Conservation (phyloP, 1,140 invertebrate species). For the Drosophila pectinifera region DNA sequence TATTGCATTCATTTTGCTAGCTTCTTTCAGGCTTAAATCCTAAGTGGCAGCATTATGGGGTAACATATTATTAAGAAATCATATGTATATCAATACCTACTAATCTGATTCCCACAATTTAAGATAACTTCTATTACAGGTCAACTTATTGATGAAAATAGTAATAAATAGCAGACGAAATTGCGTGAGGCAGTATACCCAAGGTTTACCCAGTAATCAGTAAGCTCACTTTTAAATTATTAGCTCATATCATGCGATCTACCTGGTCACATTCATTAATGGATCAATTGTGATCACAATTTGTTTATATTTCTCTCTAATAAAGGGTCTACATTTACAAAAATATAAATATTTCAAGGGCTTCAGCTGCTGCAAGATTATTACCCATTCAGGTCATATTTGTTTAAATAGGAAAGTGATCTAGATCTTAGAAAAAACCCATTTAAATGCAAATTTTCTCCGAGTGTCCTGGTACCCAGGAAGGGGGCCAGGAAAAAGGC, state of each 20-base stretch:
- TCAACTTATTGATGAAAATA: background rate
- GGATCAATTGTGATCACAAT: background rate
- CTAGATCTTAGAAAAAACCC: background rate
- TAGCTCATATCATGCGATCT: background rate
- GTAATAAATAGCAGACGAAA: background rate
- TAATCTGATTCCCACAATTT: too few species aligned
- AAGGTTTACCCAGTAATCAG: background rate
- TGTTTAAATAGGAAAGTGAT: background rate
- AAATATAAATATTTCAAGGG: too few species aligned
- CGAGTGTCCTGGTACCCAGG: background rate
- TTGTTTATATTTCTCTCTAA: background rate
- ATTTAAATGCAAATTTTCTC: background rate
- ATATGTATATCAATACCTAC: background rate
- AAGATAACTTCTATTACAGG: background rate
- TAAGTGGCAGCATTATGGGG: background rate
- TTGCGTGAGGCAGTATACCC: background rate
- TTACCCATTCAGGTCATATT: too few species aligned
- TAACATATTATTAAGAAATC: background rate
- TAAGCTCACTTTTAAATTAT: background rate
- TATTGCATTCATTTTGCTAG: too few species aligned
- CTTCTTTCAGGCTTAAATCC: too few species aligned
- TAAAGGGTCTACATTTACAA: too few species aligned
- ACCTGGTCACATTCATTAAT: background rate
- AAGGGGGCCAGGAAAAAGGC: conserved; percentile 48
- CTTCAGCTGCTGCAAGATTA: too few species aligned